phyloP scores from a whole-genome alignment of 64 coral and sea anemone genomes.

The Montipora foliosa region DNA sequence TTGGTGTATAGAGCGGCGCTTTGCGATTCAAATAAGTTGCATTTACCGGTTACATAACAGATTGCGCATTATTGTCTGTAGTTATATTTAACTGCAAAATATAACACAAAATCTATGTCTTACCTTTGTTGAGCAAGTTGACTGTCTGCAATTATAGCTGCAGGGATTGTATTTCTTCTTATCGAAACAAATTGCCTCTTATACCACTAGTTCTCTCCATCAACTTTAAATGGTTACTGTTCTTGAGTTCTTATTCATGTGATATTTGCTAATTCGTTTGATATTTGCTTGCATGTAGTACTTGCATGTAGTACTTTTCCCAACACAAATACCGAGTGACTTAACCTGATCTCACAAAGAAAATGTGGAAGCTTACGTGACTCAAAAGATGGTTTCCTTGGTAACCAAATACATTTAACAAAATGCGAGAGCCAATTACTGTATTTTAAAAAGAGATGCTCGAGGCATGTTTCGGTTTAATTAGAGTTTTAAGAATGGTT shows the following conservation, averaged over 20 bases:
- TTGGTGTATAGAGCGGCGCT: not conserved
- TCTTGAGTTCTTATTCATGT: not conserved
- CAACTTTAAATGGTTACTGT: not conserved
- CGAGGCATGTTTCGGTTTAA: no score
- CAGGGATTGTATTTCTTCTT: not conserved
- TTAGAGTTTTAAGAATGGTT: no score
- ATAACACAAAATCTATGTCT: not conserved
- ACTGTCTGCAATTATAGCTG: not conserved
- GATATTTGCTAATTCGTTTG: no score
- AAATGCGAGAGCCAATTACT: no score
- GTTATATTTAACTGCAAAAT: no score
- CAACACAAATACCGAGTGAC: not conserved
- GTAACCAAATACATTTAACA: no score
- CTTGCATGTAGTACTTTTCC: not conserved
- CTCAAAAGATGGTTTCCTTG: no score
- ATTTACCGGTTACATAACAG: no score
- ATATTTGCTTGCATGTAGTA: not conserved
- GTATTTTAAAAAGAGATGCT: no score
- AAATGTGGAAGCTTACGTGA: not conserved
- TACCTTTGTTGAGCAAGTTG: not conserved
- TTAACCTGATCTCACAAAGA: not conserved
- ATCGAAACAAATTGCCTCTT: not conserved
- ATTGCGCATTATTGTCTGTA: no score
- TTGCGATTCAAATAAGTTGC: not conserved
- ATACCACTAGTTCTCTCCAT: not conserved